Conservation (phyloP, 2,888 invertebrate genomes). For the Mythimna impura region DNA sequence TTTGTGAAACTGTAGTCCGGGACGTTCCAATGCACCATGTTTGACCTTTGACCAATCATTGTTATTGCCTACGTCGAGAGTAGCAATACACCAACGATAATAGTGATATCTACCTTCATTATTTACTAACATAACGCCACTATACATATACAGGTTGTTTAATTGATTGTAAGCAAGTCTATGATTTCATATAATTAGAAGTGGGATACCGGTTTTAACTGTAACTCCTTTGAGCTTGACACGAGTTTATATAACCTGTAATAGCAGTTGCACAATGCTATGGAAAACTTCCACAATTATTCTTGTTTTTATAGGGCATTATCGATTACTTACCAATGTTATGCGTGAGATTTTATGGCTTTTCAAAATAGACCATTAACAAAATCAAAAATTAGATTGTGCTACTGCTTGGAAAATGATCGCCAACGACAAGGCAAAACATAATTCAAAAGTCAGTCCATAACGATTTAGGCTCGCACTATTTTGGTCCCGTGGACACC, state of each 20-base stretch:
- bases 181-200: slow-evolving; percentile 45
- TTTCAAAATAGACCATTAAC: neutral
- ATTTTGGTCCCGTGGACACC: neutral
- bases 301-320: slow-evolving; percentile 28
- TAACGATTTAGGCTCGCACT: neutral
- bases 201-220: slow-evolving; percentile 51
- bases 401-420: neutral
- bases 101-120: neutral
- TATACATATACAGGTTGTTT: slow-evolving; percentile 2
- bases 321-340: slow-evolving; percentile 15
- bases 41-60: slow-evolving; percentile 2
- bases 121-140: neutral
- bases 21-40: neutral
- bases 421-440: neutral
- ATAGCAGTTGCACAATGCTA: slow-evolving; percentile 42
- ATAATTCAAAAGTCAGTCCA: neutral
- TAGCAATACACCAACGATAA: neutral
- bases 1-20: slow-evolving; percentile 9
- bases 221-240: slow-evolving; percentile 60
- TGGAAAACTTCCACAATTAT: slow-evolving; percentile 46
- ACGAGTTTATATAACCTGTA: slow-evolving; percentile 52
- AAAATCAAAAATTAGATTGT: neutral
- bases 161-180: slow-evolving; percentile 11
- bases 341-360: neutral
- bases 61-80: neutral